Evolutionary conservation across 2,113 vertebrate genomes (phyloP).

Genomic region (Elachura formosa): DNA sequence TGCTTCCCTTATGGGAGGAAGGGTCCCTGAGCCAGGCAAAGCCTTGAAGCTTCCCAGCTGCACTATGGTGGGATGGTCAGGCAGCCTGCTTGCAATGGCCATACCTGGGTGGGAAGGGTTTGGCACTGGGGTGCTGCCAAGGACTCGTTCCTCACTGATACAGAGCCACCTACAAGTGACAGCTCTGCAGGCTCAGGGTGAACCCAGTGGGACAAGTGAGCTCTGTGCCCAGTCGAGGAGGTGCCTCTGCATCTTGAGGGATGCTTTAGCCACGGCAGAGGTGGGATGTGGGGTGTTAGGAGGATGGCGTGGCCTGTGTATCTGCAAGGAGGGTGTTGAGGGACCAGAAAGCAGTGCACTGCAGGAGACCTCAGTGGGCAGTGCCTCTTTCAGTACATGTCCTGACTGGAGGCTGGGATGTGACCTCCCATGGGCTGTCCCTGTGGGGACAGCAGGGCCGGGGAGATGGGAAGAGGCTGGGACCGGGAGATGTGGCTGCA

Average conservation of each 20-base stretch:
- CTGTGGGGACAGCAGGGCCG: accelerated
- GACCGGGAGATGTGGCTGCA: not conserved
- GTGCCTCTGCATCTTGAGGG: not conserved
- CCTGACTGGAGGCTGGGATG: not conserved
- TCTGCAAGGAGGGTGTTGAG: not conserved
- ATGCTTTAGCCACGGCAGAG: not conserved
- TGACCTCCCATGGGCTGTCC: not conserved
- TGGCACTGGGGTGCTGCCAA: not conserved
- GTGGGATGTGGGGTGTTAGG: not conserved
- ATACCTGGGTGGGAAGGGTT: accelerated
- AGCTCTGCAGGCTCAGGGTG: not conserved
- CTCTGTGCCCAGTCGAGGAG: not conserved
- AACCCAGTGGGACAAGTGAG: not conserved
- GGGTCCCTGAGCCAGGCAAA: not conserved
- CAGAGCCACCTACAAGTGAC: accelerated
- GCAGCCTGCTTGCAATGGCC: not conserved
- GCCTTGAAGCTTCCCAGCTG: not conserved
- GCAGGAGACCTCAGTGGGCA: not conserved
- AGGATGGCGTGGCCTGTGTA: not conserved
- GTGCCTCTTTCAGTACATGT: not conserved
- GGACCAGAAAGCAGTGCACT: not conserved
- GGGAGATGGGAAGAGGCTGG: not conserved
- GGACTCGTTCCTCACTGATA: not conserved
- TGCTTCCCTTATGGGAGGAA: not conserved
- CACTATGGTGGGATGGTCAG: accelerated